These are phyloP conservation scores for Rotaria macrura DNA, from an alignment of 2,888 invertebrate genomes.

Conservation along the genomic window DNA sequence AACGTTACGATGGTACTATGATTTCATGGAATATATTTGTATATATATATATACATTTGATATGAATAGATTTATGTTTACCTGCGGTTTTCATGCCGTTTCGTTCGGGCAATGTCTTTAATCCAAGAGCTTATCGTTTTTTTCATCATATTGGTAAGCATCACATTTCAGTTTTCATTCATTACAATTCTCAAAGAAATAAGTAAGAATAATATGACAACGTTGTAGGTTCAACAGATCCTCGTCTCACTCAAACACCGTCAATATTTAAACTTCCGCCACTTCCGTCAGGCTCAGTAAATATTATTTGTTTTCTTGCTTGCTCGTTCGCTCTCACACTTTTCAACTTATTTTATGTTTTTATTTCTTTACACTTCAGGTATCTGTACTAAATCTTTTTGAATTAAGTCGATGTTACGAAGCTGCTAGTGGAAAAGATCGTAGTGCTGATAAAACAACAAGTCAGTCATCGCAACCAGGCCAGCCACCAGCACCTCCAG, in stretches of 20 bases:
- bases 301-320: background rate
- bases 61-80: constrained; percentile 36
- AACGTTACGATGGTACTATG: constrained; percentile 1
- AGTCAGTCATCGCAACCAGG: background rate
- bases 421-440: background rate
- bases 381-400: constrained; percentile 47
- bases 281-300: constrained; percentile 37
- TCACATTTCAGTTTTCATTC: background rate
- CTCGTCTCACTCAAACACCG: constrained; percentile 47
- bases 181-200: background rate
- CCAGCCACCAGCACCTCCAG: background rate
- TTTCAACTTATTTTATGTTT: background rate
- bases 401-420: constrained; percentile 41
- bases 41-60: too few relatives aligned
- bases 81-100: constrained; percentile 49
- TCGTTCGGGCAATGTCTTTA: constrained; percentile 40
- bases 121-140: constrained; percentile 47
- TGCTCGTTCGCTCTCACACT: background rate
- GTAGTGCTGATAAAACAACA: background rate
- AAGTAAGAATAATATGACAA: background rate
- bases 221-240: constrained; percentile 39
- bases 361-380: background rate
- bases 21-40: background rate
- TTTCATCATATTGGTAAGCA: constrained; percentile 46
- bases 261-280: constrained; percentile 48